Evolutionary conservation across 1,140 invertebrate species (phyloP), one percentile per base, ranked within the genome.

Genomic region (Cylas formicarius): DNA sequence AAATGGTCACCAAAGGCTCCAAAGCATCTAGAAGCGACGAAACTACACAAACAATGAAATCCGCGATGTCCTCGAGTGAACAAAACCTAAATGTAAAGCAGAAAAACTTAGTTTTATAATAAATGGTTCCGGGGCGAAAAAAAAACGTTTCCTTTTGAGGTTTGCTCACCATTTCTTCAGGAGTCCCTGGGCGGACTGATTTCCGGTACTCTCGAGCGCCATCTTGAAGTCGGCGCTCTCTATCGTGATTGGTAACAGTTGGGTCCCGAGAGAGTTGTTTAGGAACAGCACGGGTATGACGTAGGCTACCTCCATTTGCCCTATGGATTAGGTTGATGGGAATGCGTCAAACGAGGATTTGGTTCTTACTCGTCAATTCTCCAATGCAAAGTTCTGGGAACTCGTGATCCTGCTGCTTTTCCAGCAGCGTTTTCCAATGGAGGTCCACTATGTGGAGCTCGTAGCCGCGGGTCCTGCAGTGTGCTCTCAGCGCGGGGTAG

Each of bases 171-270:
- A 91, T 67, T 84, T 74, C 20, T 65, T 60, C n/a, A 77, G 57
- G 14, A 75, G 50, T 17, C 42, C 52, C 53, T 66, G 64, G 24
- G 60, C 59, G n/a, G 59, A 55, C 41, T 64, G 71, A 50, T 80
- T 77, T 37, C 75, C 75, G 6, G 74, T 72, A 8, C 81, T 76
- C 26, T 76, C 75, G 35, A 84, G 66, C 4, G 80, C 82, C 42
- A 77, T 76, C 57, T 83, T 78, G 62, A 85, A 86, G 66, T 87
- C 83, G 13, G 80, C 76, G 52, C 76, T 78, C 62, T 85, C 82
- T 27, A 87, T 75, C 1, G 80, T 84, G 50, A 82, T 77, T 5
- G 84, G 84, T 10, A 86, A 66, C 44, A 86, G 70, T n/a, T 82
- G 79, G 11, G 78, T 79, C 17, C 83, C 83, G 24, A 86, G 63